Conservation (phyloP, 1,140 invertebrate genomes). For the Thaumetopoea pityocampa region DNA sequence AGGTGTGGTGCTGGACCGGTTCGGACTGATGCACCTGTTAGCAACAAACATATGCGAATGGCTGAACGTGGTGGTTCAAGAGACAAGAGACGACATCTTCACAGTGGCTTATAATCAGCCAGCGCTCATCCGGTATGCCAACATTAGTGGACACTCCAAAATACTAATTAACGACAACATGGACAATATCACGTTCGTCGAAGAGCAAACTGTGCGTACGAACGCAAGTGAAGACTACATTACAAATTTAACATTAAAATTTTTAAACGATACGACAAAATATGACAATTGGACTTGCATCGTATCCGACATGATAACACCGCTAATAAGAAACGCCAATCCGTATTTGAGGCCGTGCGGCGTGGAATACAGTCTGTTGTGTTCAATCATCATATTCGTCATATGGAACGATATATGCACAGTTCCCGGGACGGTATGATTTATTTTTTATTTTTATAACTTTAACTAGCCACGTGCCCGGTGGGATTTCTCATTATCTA, state of each 20-base stretch:
- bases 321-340: conserved; percentile 79
- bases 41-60: conserved; percentile 81
- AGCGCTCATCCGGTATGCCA: conserved; percentile 40
- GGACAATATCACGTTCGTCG: conserved; percentile 33
- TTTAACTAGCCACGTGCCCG: too few species aligned
- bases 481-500: too few species aligned
- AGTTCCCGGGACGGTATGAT: conserved; percentile 71
- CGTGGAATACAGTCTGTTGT: conserved; percentile 85
- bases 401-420: conserved; percentile 80
- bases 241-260: conserved; percentile 23
- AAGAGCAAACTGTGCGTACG: conserved; percentile 1
- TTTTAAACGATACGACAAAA: conserved; percentile 26
- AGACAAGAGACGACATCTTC: conserved; percentile 79
- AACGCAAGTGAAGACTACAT: conserved; percentile 12
- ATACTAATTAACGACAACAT: conserved; percentile 31
- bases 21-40: conserved; percentile 79
- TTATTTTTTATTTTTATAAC: conserved; percentile 7
- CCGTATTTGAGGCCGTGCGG: conserved; percentile 84
- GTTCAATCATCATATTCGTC: conserved; percentile 80
- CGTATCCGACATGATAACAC: conserved; percentile 77
- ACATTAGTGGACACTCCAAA: conserved; percentile 37
- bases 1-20: conserved; percentile 75
- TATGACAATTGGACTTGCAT: conserved; percentile 53
- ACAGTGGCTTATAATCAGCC: conserved; percentile 49
- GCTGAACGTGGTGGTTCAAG: conserved; percentile 79